A percentile compares a stretch with the other conserved stretches of the same genome.
phyloP scores from a whole-genome alignment of 2,797 vertebrate species.

The Novumbra hubbsi region DNA sequence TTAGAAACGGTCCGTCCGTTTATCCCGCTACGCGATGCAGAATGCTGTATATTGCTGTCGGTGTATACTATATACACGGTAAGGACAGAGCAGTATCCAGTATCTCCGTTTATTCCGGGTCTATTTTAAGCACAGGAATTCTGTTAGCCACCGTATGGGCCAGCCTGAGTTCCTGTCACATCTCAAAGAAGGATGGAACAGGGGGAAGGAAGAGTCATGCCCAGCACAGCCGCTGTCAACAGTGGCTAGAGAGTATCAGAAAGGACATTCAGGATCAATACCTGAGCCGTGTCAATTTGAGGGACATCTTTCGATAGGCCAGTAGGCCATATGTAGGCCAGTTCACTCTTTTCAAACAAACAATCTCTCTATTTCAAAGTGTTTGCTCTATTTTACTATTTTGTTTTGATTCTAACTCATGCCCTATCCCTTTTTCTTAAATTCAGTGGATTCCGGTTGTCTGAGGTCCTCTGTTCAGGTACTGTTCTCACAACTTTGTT shows the following conservation, averaged over 20 bases:
- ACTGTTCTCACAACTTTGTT: background rate
- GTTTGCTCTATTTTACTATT: background rate
- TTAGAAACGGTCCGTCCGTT: background rate
- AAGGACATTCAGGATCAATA: background rate
- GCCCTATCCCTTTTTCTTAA: background rate
- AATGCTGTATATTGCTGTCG: background rate
- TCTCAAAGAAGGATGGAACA: background rate
- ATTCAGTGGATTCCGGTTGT: background rate
- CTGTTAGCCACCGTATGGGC: background rate
- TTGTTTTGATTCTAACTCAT: background rate
- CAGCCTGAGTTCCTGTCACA: background rate
- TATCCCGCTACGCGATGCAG: background rate
- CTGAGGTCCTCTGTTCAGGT: background rate
- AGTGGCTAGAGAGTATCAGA: background rate
- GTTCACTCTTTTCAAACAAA: background rate
- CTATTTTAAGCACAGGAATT: background rate
- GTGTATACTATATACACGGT: background rate
- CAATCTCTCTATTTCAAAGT: background rate
- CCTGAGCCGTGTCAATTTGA: background rate
- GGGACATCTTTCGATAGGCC: slow-evolving; percentile 13
- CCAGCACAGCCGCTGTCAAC: background rate
- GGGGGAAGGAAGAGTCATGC: background rate
- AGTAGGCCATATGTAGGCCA: background rate
- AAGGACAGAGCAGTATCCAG: background rate
- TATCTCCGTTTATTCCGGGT: background rate